Percentiles rank a stretch among this genome's conserved stretches.
Conservation (phyloP, 2,888 invertebrate genomes). For the Neoaliturus tenellus region DNA sequence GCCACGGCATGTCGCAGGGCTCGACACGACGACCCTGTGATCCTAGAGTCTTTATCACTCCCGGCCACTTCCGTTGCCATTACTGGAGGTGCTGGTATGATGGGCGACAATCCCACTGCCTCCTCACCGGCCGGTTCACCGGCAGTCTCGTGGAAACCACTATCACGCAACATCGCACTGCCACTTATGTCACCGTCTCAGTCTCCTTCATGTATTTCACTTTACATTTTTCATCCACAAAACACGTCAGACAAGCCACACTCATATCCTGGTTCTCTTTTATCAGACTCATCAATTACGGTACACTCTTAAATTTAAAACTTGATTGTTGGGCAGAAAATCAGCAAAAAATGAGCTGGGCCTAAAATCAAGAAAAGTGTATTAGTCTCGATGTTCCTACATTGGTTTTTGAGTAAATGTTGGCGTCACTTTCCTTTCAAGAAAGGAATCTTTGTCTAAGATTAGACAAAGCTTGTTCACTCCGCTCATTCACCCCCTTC, state of each 20-base stretch:
- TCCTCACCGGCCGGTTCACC: conserved; percentile 54
- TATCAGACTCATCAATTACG: neutral
- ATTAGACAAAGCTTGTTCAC: too few relatives aligned
- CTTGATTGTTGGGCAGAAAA: neutral
- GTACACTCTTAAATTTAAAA: neutral
- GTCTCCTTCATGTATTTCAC: neutral
- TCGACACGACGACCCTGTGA: conserved; percentile 89
- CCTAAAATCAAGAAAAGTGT: neutral
- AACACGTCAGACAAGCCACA: neutral
- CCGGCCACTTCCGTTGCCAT: conserved; percentile 45
- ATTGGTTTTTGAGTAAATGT: too few relatives aligned
- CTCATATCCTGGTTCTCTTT: conserved; percentile 25
- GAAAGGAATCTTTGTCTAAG: too few relatives aligned
- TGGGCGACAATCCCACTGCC: conserved; percentile 27
- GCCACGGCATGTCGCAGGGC: conserved; percentile 95
- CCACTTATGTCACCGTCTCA: neutral
- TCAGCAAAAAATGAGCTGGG: neutral
- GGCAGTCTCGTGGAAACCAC: conserved; percentile 63
- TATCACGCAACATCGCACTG: conserved; percentile 61
- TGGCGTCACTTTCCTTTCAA: too few relatives aligned
- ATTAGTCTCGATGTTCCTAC: too few relatives aligned
- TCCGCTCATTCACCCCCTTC: too few relatives aligned
- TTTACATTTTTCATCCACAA: neutral
- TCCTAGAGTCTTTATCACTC: conserved; percentile 68
- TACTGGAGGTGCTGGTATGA: conserved; percentile 43